phyloP scores from a whole-genome alignment of 2,113 vertebrate genomes.

The Gobio gobio region DNA sequence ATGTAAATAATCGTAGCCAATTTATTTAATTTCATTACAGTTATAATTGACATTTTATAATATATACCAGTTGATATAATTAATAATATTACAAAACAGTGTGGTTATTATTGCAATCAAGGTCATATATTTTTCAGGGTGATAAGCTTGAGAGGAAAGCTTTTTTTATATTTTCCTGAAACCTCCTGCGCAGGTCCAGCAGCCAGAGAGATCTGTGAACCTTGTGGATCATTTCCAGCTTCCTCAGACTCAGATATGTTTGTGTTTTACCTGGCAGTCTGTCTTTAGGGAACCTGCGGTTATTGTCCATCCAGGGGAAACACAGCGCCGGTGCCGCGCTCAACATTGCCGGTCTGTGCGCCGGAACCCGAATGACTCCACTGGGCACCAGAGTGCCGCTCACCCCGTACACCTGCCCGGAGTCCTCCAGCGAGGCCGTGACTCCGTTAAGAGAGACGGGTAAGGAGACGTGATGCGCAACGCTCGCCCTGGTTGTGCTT shows the following conservation, averaged over 20 bases:
- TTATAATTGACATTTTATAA: background rate
- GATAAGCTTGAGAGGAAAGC: background rate
- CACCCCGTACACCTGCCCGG: constrained; percentile 84
- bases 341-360: constrained; percentile 81
- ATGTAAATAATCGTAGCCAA: background rate
- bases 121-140: background rate
- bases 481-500: constrained; percentile 81
- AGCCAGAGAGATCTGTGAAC: background rate
- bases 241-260: background rate
- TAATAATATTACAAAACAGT: background rate
- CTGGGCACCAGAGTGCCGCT: constrained; percentile 86
- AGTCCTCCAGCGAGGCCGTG: constrained; percentile 85
- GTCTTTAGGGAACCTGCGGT: constrained; percentile 87
- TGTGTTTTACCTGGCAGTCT: constrained; percentile 84
- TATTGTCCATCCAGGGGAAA: constrained; percentile 93
- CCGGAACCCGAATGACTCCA: constrained; percentile 91
- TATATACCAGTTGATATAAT: background rate
- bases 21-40: background rate
- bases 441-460: constrained; percentile 87
- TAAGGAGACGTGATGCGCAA: constrained; percentile 84
- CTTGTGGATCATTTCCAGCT: background rate
- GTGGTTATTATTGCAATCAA: background rate
- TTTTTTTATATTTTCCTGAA: background rate
- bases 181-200: background rate
- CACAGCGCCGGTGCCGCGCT: constrained; percentile 74